Conservation (phyloP, 2,797 vertebrate genomes). For the Decapterus maruadsi region DNA sequence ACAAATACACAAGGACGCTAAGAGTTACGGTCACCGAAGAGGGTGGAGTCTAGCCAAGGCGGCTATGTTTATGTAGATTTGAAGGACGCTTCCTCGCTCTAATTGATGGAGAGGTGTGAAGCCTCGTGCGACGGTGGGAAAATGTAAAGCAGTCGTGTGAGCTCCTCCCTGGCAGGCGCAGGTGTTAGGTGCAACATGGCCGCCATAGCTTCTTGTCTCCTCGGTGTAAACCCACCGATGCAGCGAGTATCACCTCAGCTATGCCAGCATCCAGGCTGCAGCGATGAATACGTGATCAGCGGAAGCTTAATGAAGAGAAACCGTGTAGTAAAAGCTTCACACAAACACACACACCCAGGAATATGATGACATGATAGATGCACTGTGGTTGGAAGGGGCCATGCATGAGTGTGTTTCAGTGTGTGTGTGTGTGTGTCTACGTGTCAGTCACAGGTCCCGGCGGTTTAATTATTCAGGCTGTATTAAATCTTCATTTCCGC, state of each 20-base stretch:
- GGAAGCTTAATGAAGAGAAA: conserved; percentile 57
- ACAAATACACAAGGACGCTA: conserved; percentile 49
- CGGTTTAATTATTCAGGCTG: conserved; percentile 79
- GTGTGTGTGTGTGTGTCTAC: conserved; percentile 50
- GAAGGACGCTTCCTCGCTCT: conserved; percentile 38
- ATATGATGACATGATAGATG: conserved; percentile 42
- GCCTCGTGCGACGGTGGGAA: conserved; percentile 56
- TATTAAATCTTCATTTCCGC: conserved; percentile 80
- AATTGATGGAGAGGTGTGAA: conserved; percentile 54
- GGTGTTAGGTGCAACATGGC: conserved; percentile 1
- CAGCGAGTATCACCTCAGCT: conserved; percentile 12
- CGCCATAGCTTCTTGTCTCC: conserved; percentile 46
- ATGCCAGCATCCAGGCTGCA: conserved; percentile 40
- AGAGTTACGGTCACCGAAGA: conserved; percentile 27
- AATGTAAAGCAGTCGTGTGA: conserved; percentile 21
- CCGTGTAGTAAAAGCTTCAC: conserved; percentile 41
- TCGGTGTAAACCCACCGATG: conserved; percentile 50
- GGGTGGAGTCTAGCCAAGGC: conserved; percentile 29
- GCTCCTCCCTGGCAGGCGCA: conserved; percentile 6
- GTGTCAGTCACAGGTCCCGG: conserved; percentile 69
- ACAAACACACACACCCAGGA: conserved; percentile 12
- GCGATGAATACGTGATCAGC: conserved; percentile 40
- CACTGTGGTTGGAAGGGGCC: conserved; percentile 21
- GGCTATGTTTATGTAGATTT: conserved; percentile 33
- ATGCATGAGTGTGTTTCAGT: conserved; percentile 32